Evolutionary conservation across 2,797 vertebrate species (phyloP), one percentile per base, ranked within the genome.

Genomic region (Molossus molossus): DNA sequence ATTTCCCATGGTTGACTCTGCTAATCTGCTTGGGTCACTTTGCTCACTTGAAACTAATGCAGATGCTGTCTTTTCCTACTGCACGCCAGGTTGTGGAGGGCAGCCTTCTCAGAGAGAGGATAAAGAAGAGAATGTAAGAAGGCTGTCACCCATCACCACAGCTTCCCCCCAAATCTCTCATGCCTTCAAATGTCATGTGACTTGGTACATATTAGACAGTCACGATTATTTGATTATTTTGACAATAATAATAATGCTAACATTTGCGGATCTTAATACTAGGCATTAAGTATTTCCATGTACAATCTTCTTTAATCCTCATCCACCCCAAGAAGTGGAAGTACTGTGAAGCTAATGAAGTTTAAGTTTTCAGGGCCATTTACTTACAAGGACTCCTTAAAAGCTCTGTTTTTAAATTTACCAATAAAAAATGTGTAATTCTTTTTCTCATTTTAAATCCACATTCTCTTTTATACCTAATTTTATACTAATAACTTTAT

Each of bases 211-310:
- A 37, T 4, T 67, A 18, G 13, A 29, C 60, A 53, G 84, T 90
- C 50, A 65, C 25, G 29, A 60, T 81, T 90, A 64, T 79, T 76
- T 67, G 27, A 62, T 27, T 83, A 81, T n/a, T 92, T 83, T 93
- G 75, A 87, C 25, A 83, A 73, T 73, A 90, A 86, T 76, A 87
- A 81, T n/a, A 89, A 80, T 84, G n/a, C 33, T 94, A 83, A 86
- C 13, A 70, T 73, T 91, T 91, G 25, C 18, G 80, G 50, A 77
- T 96, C 70, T 77, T 95, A 83, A 86, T 83, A 60, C 33, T 18
- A 72, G 29, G 29, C 62, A 64, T 62, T 89, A 76, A 60, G 3
- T 86, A 79, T 91, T 94, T 91, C 45, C 27, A n/a, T 79, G 23
- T 1, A 18, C 23, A 25, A 77, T 73, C 72, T 89, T 87, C 45